These are phyloP conservation scores for Poeciliopsis infans DNA, from an alignment of 2,797 vertebrate species.

Conservation along the genomic window DNA sequence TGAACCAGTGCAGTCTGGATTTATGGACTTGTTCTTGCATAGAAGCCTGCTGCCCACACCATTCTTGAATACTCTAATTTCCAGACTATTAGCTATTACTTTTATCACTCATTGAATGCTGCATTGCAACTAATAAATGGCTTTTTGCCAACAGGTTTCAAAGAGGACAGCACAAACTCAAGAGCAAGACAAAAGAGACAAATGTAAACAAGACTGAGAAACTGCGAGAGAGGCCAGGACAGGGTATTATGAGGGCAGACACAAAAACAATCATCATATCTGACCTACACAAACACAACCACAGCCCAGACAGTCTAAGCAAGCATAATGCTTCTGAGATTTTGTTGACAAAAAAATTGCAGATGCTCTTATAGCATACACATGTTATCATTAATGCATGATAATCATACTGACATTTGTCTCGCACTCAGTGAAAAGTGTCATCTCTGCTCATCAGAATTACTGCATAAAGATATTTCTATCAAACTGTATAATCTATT, in stretches of 20 bases:
- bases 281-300: no score
- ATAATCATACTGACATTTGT: background rate
- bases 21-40: background rate
- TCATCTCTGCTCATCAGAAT: slow-evolving; percentile 1
- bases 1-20: background rate
- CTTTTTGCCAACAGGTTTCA: no score
- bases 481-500: background rate
- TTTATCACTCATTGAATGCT: no score
- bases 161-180: no score
- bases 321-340: background rate
- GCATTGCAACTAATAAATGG: no score
- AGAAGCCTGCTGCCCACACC: background rate
- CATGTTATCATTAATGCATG: background rate
- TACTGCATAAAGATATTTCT: background rate
- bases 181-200: no score
- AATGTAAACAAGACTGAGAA: no score
- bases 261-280: no score
- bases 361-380: background rate
- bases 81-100: no score
- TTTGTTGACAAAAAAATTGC: background rate
- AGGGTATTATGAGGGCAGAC: no score
- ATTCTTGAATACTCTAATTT: background rate
- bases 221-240: no score
- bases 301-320: no score
- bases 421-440: background rate